These are phyloP conservation scores for Callaeas wilsoni DNA, from an alignment of 2,113 vertebrate species.

Conservation along the genomic window DNA sequence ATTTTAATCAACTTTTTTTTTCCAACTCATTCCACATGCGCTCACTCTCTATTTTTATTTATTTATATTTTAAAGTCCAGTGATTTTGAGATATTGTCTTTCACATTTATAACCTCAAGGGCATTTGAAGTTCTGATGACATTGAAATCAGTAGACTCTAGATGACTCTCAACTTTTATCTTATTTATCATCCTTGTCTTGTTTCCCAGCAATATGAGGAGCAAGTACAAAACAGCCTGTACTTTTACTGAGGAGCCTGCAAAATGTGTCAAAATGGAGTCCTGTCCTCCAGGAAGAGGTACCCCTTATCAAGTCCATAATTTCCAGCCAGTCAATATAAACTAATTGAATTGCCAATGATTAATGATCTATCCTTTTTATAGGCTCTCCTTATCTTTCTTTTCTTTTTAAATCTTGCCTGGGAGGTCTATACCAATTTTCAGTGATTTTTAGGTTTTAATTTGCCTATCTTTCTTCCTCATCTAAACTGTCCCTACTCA, in stretches of 20 bases:
- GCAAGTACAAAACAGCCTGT: slow-evolving; percentile 30
- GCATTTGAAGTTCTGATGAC: slow-evolving; percentile 13
- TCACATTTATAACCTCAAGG: slow-evolving; percentile 48
- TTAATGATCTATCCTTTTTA: slow-evolving; percentile 63
- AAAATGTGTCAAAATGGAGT: slow-evolving; percentile 24
- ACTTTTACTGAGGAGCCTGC: not conserved
- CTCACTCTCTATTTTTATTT: not conserved
- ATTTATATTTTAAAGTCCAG: slow-evolving; percentile 44
- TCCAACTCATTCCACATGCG: not conserved
- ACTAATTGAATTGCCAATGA: slow-evolving; percentile 71
- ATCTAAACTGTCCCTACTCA: slow-evolving; percentile 32
- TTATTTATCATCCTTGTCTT: slow-evolving; percentile 64
- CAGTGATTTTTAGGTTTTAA: slow-evolving; percentile 56
- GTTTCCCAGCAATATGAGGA: slow-evolving; percentile 47
- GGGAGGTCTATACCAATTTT: slow-evolving; percentile 55
- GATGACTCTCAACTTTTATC: not conserved
- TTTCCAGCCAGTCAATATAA: slow-evolving; percentile 66
- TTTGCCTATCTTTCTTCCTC: slow-evolving; percentile 74
- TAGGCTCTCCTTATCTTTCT: slow-evolving; percentile 60
- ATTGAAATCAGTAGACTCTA: slow-evolving; percentile 15
- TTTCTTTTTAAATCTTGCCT: slow-evolving; percentile 43
- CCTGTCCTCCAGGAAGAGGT: slow-evolving; percentile 38
- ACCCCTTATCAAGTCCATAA: slow-evolving; percentile 68
- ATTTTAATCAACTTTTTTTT: slow-evolving; percentile 31
- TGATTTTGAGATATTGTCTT: slow-evolving; percentile 28